phyloP scores from a whole-genome alignment of 2,888 invertebrate genomes.

The Drosophila limbata region DNA sequence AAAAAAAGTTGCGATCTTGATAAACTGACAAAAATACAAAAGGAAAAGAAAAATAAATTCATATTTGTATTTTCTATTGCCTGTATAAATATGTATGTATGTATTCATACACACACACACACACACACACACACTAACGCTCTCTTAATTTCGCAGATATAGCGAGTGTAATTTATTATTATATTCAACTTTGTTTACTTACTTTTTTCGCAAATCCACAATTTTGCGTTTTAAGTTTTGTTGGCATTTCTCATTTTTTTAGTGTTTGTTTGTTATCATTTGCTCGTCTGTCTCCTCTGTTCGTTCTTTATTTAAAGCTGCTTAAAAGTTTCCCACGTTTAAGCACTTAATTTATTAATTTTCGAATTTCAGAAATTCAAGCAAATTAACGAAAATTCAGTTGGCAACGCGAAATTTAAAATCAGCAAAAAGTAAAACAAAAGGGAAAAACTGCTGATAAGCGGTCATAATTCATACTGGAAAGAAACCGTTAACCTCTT shows the following conservation, averaged over 20 bases:
- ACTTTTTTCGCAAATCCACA: conserved; percentile 53
- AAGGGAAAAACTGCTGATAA: conserved; percentile 52
- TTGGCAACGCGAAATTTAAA: conserved; percentile 16
- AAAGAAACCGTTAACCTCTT: conserved; percentile 56
- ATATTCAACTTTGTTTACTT: conserved; percentile 61
- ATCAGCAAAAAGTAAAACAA: conserved; percentile 12
- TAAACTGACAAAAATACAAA: conserved; percentile 51
- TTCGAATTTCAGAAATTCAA: neutral
- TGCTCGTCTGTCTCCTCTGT: neutral
- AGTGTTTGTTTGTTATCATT: conserved; percentile 41
- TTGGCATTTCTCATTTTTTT: conserved; percentile 26
- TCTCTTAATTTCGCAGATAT: conserved; percentile 16
- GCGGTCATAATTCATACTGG: conserved; percentile 43
- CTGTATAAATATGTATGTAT: conserved; percentile 27
- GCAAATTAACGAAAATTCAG: neutral
- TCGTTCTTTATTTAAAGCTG: neutral
- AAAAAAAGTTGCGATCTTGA: conserved; percentile 70
- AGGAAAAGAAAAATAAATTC: conserved; percentile 39
- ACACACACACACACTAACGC: conserved; percentile 9
- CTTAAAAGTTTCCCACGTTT: conserved; percentile 39
- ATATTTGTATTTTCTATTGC: conserved; percentile 59
- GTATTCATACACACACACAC: conserved; percentile 12
- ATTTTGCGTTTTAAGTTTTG: conserved; percentile 46
- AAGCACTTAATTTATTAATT: neutral
- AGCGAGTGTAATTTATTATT: conserved; percentile 63